phyloP scores from a whole-genome alignment of 2,797 vertebrate genomes.

The Pseudochirops cupreus region DNA sequence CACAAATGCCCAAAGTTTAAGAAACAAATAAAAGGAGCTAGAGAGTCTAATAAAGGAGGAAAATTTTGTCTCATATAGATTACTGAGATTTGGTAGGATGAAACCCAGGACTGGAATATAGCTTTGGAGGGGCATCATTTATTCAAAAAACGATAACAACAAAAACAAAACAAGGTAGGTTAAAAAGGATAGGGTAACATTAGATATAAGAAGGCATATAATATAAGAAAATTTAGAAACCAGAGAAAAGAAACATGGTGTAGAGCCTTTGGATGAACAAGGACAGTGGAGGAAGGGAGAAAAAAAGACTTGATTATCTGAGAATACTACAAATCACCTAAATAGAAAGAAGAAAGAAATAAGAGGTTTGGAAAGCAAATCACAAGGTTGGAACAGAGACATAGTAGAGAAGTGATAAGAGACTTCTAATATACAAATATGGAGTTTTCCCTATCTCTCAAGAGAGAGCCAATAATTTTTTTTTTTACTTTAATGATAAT shows the following conservation, averaged over 20 bases:
- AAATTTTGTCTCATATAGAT: neutral
- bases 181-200: neutral
- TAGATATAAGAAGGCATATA: neutral
- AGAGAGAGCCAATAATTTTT: neutral
- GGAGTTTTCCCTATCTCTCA: neutral
- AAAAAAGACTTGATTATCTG: neutral
- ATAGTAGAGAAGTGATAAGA: neutral
- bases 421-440: neutral
- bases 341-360: neutral
- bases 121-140: neutral
- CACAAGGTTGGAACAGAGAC: neutral
- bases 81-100: neutral
- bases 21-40: neutral
- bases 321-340: neutral
- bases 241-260: neutral
- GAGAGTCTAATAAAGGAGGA: neutral
- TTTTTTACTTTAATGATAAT: neutral
- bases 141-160: neutral
- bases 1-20: neutral
- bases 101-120: neutral
- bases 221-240: neutral
- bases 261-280: neutral
- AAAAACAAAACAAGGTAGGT: neutral
- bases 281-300: neutral
- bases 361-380: neutral